phyloP scores from a whole-genome alignment of 1,140 invertebrate genomes.

The Drosophila elegans region DNA sequence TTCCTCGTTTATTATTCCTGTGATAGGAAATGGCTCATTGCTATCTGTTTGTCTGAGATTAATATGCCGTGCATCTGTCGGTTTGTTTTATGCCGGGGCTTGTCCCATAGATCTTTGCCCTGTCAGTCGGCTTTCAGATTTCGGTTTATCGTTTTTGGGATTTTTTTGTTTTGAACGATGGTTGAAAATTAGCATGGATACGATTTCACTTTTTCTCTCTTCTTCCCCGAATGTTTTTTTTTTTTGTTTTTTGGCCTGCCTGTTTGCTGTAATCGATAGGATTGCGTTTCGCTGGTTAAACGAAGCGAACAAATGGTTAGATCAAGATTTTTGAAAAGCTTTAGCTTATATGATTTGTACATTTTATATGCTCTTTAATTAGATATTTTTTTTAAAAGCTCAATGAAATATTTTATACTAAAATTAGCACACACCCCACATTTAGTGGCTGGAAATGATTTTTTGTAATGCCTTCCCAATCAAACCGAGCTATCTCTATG shows the following conservation, averaged over 20 bases:
- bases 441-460: too few relatives aligned
- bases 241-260: constrained; percentile 16
- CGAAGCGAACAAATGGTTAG: constrained; percentile 42
- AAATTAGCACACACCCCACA: too few relatives aligned
- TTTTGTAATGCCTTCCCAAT: constrained; percentile 2
- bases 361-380: background rate
- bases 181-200: constrained; percentile 77
- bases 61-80: constrained; percentile 82
- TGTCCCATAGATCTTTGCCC: constrained; percentile 60
- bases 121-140: constrained; percentile 67
- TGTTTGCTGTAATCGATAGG: constrained; percentile 59
- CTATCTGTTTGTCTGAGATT: constrained; percentile 83
- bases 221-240: constrained; percentile 2
- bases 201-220: constrained; percentile 70
- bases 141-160: constrained; percentile 36
- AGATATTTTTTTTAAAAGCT: background rate
- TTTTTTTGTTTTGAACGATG: constrained; percentile 52
- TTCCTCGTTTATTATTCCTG: constrained; percentile 31
- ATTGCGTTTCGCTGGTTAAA: constrained; percentile 40
- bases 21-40: constrained; percentile 70
- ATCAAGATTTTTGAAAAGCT: constrained; percentile 18
- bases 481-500: constrained; percentile 14
- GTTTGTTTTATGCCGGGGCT: constrained; percentile 47
- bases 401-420: too few relatives aligned
- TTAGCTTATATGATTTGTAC: background rate